Base-by-base conservation (phyloP, 2,888 invertebrate genomes). In the Aromia moschata region DNA sequence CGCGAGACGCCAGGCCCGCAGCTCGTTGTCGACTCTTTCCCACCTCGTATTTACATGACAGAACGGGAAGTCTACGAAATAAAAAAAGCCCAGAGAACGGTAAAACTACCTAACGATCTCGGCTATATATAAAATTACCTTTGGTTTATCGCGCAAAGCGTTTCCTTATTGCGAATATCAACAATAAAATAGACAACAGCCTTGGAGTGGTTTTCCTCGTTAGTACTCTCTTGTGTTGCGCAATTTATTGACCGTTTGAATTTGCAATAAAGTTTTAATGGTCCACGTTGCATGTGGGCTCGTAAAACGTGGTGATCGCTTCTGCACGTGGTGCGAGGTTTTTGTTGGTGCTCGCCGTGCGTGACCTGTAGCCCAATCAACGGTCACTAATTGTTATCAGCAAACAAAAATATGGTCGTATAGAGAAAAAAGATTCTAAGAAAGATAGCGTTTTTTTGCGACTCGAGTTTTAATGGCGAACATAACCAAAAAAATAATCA, bases 91-190 rank as follows among this genome's bases (percentile, higher is more conserved):
- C 25, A 7, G 7, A 25, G 7, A 52, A 52, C 52, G 52, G 41
- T 52, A 52, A 52, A 52, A 30, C 31, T 25, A 31, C 41, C 25
- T 51, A 51, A 52, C 52, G 15, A 40, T 41, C 30, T 25, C 38
- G 17, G 12, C 40, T n/a, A 17, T 52, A n/a, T n/a, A 30, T 52
- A 30, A 52, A 37, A 52, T 41, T 41, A 52, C 40, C 52, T 17
- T 16, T 31, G 14, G 40, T 52, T 52, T 41, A 52, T 37, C 16
- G 41, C 14, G n/a, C 10, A 15, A 49, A 16, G 33, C 33, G 17
- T 55, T 60, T 60, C 60, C 60, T 60, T 56, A 60, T 56, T 60
- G 53, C 60, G 33, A 47, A 56, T 56, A 60, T 56, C 46, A 52
- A 47, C 60, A 56, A 56, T 53, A 41, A 49, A 60, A 46, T 56